Base-by-base conservation (phyloP, 1,140 invertebrate genomes). In the Ylistrum balloti region DNA sequence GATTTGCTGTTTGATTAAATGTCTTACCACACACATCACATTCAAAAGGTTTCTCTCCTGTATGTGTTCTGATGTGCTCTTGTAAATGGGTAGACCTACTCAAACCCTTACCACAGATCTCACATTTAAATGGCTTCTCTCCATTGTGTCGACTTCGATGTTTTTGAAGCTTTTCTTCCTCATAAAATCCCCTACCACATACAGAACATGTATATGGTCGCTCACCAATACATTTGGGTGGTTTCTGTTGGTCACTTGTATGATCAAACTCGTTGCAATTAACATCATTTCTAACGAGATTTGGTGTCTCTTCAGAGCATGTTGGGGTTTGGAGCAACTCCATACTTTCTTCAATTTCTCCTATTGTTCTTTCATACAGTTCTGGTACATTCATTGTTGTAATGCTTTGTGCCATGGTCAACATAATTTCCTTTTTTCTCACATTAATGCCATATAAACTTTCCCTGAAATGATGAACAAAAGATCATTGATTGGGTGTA, bases 121-220 rank as follows among this genome's bases (percentile, higher is more conserved):
- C 74, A 38, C 93, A 93, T 28, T 22, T 34, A 41, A 90, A 90
- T 34, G 90, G 91, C 34, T 90, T 91, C 45, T 93, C 88, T 17
- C 89, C 88, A 22, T 91, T 90, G 56, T 93, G 87, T 56, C 33
- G 56, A 86, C 89, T 90, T n/a, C 34, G 28, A 13, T 86, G 32
- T 96, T 95, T 89, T 97, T 96, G 74, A 7, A 92, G 85, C 28
- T 86, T 86, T 22, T 56, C 22, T 10, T 48, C 56, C 38, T 85
- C n/a, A 87, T 33, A 38, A 90, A 86, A 90, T 20, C 33, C 86
- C 35, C 2, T 5, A 22, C 33, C 33, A 33, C 41, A 74, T 22
- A 74, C 17, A 3, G 22, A 5, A n/a, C 56, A 74, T 74, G n/a
- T 74, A 5, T 28, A 28, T n/a, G 56, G n/a, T 28, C 28, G n/a